Base-by-base conservation (phyloP, 2,888 invertebrate genomes). In the Drosophila lutescens region DNA sequence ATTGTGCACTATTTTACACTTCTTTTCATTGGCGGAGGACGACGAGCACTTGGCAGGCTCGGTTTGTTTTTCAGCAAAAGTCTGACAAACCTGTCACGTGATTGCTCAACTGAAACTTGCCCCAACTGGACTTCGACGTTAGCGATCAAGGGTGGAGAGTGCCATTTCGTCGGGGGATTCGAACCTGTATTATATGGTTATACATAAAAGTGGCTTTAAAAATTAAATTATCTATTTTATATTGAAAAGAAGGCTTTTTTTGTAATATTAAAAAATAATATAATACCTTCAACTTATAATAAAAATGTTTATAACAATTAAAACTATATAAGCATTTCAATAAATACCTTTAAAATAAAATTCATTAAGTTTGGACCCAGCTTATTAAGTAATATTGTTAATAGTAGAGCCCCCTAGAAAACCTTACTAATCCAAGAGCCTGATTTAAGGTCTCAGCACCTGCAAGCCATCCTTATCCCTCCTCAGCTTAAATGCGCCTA, bases 51-150 rank as follows among this genome's bases (percentile, higher is more conserved):
- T 80, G 79, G 72, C 74, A 84, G 79, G 74, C 85, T 80, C 69
- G 81, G 87, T 78, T 80, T 86, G 78, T 84, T 84, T 84, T 83
- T 54, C 57, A 79, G 75, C 54, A 65, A 76, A 62, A 67, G 79
- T 78, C 87, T 84, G 84, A 84, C 85, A 87, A 84, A 84, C 84
- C 84, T 84, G 87, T 86, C 84, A 86, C 84, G 78, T 86, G 87
- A 85, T 84, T 85, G 81, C 81, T 84, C 79, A 78, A 81, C 85
- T 84, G 77, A 66, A 80, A 75, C 74, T 63, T 62, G 53, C 23
- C 49, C 47, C 41, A 54, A 40, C 23, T 65, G 69, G 47, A 57
- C 44, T 36, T 36, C n/a, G 46, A 46, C 51, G 68, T 44, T 41
- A 32, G 32, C 13, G 17, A 8, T 8, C 26, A 72, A 10, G 23